Base-by-base conservation (phyloP, 2,888 invertebrate species). In the Nephrotoma flavescens region DNA sequence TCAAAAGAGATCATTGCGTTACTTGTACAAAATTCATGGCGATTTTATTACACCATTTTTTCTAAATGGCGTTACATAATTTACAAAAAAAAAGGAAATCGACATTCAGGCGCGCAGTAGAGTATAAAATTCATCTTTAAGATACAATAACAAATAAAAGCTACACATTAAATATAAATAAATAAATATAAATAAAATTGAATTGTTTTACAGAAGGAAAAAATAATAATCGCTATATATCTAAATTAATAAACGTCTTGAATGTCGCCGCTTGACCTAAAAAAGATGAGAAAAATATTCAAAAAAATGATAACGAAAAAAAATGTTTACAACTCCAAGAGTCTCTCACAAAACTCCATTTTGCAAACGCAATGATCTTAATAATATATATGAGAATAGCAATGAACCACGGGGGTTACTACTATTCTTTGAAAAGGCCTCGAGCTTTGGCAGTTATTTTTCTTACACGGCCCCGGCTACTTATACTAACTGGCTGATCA, bases 381-480 rank as follows among this genome's bases (percentile, higher is more conserved):
- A 71, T 71, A 52, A 5, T 11, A 52, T 52, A 31, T 71, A 31
- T 71, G 31, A 71, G 19, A 71, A 31, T 19, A 71, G 31, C 9
- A 7, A 31, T 31, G 31, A 9, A n/a, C 11, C 5, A 11, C 41
- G 84, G 41, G 84, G 15, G 15, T 42, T 84, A 42, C n/a, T 71
- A 71, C 42, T 90, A 92, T 89, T 92, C 92, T 88, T 91, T 91
- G 88, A 92, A 91, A 89, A 94, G 93, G 86, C 95, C 95, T 86
- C 95, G 93, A 87, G 96, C 96, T 90, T 96, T 94, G 87, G 96
- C 95, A 42, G 97, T 97, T 89, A 97, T 94, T 91, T 95, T 96
- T 86, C 97, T 93, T 87, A 97, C 94, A 83, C 97, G 94, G 2
- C 98, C 97, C 86, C 97, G 93, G 89, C 97, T 97, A 90, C 96